Evolutionary conservation across 2,113 vertebrate species (phyloP).

Genomic region (Rutilus rutilus): DNA sequence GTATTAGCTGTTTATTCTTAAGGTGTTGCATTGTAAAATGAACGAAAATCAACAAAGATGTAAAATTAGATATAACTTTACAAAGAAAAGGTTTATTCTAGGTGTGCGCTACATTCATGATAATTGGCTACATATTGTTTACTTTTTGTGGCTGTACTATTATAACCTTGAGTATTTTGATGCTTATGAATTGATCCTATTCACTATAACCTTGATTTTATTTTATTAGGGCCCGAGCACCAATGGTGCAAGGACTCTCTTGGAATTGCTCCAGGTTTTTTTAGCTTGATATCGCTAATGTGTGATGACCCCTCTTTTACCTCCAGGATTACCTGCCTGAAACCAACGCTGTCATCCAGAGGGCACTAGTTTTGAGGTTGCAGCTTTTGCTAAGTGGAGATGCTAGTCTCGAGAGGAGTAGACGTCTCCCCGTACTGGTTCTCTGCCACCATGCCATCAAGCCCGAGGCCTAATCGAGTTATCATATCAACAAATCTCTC

Average conservation of each 20-base stretch:
- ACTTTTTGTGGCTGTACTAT: not conserved
- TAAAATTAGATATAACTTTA: not conserved
- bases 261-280: no score
- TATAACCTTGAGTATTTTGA: not conserved
- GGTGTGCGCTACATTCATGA: not conserved
- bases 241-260: no score
- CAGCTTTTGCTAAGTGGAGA: constrained; percentile 75
- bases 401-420: constrained; percentile 81
- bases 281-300: not conserved
- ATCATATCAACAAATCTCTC: constrained; percentile 88
- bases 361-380: constrained; percentile 57
- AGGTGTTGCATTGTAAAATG: not conserved
- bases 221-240: no score
- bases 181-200: no score
- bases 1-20: not conserved
- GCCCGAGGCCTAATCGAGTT: constrained; percentile 89
- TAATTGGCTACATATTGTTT: not conserved
- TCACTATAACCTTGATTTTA: no score
- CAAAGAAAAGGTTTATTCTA: not conserved
- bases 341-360: constrained; percentile 50
- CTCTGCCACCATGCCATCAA: constrained; percentile 76
- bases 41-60: not conserved
- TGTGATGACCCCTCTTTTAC: not conserved
- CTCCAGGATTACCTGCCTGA: not conserved
- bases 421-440: constrained; percentile 74